Evolutionary conservation across 2,888 invertebrate genomes (phyloP), one percentile per base, ranked within the genome.

Genomic region (Pediacus dermestoides): DNA sequence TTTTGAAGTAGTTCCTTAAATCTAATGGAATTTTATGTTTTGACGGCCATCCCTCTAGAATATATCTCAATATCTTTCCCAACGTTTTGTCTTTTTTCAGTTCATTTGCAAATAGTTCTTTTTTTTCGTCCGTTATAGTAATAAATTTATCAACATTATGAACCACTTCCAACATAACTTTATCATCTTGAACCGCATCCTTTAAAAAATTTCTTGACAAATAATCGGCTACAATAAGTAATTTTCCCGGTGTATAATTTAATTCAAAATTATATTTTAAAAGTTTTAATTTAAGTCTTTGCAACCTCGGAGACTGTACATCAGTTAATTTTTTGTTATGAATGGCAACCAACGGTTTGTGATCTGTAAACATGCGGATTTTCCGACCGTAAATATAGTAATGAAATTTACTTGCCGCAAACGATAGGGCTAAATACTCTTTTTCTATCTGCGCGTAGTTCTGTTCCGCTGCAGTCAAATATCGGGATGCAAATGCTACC

Each of bases 391-490:
- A 37, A 28, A 11, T 28, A 28, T 3, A 13, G 7, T 28, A 9
- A 28, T 3, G 3, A 13, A 28, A 13, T 9, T 11, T 7, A 3
- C 14, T 8, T 7, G 7, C 11, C 13, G 28, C 28, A 14, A 28
- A 28, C 3, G 8, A 7, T 3, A 28, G 16, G n/a, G 10, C 35
- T 11, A 21, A 18, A n/a, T 37, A 34, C 25, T 35, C 28, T 26
- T 36, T 40, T 26, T 40, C 36, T 10, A 40, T 40, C 16, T 35
- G 35, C 8, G 36, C 16, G 28, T 27, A 36, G 12, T 30, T 36
- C 7, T 2, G 10, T 36, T 35, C 32, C n/a, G 16, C n/a, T 16
- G 21, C 4, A 3, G 22, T 36, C 6, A 35, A 10, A 31, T 36
- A 31, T 9, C 37, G 7, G 7, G 37, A 41, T 2, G 28, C 27